Evolutionary conservation across 2,888 invertebrate species (phyloP), one percentile per base, ranked within the genome.

Genomic region (Psylliodes chrysocephalus): DNA sequence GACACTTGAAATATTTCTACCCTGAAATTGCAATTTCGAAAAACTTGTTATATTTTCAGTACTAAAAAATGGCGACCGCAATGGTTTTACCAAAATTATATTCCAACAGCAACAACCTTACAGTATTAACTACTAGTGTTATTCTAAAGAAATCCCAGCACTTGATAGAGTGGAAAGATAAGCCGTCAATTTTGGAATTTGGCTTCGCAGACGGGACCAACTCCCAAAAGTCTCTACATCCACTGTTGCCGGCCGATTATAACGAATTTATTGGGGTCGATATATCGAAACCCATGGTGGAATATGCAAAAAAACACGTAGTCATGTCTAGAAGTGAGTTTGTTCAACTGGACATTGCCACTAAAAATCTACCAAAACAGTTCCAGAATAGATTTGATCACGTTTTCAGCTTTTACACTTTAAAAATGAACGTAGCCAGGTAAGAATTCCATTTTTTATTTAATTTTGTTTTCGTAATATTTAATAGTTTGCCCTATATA

Each of bases 211-310:
- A 53, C 8, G 53, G 53, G 8, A 22, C 19, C 8, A 35, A 35
- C n/a, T 38, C 53, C 14, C 1, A 14, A 22, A 22, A 5, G 10
- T 38, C 18, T 10, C 10, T 53, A 15, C 6, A 3, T 14, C 53
- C 53, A 2, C 2, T 38, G 1, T 4, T 53, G 22, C 22, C 38
- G 1, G 0, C 22, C 14, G 81, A 83, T 15, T 85, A 84, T 49
- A 78, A 78, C 0, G 77, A 79, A 44, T 68, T 89, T 1, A 77
- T 86, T 87, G 92, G 90, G 2, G 86, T 87, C 1, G 93, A 93
- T 75, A 84, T 91, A 44, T 91, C 91, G 18, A 83, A 85, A 40
- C 83, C 86, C 59, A 93, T 93, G 93, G 83, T 92, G 1, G 81
- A 86, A 5, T 88, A 85, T 74, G 91, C 91, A 0, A 84, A 81